Evolutionary conservation across 2,888 invertebrate genomes (phyloP).

Genomic region (Ophion ellenae): DNA sequence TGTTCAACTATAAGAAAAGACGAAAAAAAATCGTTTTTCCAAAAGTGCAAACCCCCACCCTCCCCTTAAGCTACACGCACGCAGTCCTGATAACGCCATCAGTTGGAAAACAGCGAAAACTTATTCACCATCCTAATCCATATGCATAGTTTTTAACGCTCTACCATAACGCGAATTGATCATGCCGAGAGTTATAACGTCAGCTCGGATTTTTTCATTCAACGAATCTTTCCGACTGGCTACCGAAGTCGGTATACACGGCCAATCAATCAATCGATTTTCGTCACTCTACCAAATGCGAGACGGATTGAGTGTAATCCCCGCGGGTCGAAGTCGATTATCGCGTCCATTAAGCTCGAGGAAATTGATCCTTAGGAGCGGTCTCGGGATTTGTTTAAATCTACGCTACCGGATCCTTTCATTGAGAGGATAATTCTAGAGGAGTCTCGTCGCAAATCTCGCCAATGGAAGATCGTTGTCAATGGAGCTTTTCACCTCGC

Average conservation of each 20-base stretch:
- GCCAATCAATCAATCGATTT: neutral
- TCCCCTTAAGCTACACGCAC: no score
- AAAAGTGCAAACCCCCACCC: no score
- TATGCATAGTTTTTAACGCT: no score
- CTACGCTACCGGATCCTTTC: conserved; percentile 2
- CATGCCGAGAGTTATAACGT: neutral
- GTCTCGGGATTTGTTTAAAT: conserved; percentile 26
- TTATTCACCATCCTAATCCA: no score
- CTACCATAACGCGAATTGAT: neutral
- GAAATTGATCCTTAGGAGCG: conserved; percentile 14
- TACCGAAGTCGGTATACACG: neutral
- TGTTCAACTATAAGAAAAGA: no score
- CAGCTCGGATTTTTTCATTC: neutral
- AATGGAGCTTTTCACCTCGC: neutral
- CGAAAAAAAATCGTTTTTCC: no score
- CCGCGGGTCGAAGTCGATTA: conserved; percentile 24
- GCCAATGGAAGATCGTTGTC: neutral
- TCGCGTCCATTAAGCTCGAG: conserved; percentile 21
- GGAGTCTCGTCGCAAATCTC: conserved; percentile 22
- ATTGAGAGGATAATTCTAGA: neutral
- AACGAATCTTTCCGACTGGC: neutral
- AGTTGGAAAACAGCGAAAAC: no score
- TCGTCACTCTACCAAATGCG: neutral
- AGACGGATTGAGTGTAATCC: conserved; percentile 8
- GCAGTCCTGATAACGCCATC: no score